Evolutionary conservation across 2,888 invertebrate genomes (phyloP), one percentile per base, ranked within the genome.

Genomic region (Ditylenchus weischeri): DNA sequence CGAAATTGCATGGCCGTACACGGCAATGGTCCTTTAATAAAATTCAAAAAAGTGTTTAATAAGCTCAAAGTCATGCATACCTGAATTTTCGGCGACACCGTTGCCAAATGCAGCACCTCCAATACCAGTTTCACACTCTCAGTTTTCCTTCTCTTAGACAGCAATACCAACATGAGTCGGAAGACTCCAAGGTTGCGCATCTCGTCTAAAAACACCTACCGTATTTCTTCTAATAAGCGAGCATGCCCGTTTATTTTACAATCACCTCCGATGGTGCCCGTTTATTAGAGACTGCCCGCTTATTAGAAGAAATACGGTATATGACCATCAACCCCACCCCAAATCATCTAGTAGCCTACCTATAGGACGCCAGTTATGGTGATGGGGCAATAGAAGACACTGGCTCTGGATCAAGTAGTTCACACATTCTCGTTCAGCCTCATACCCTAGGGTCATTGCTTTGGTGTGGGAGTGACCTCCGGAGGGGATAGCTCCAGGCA

Each of bases 91-190:
- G 93, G 93, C 81, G 91, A 89, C 21, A 93, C 90, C 69, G 91
- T 90, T 82, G 93, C 93, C 51, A 94, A 90, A 0, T 91, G 90
- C 54, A 96, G 87, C 49, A 92, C 91, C 84, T 95, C 94, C 69
- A 87, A 84, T 3, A 90, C 90, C 63, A 89, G 89, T 50, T 90
- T 87, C 3, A 91, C 89, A 0, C 91, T 91, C 84, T 92, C 92
- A 6, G 54, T 51, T 54, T 75, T 74, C 5, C 38, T 7, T 19
- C 10, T 89, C 19, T 43, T 58, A 0, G 90, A 91, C 23, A 94
- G 90, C 6, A 94, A 90, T 83, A 91, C 90, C 71, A 93, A 85
- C 36, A 95, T 86, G 63, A 92, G 86, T 0, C 79, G 78, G 3
- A 87, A 88, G 0, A 92, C 92, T 5, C 92, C 92, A 47, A 94